phyloP scores from a whole-genome alignment of 2,113 vertebrate species.

The Phyllostomus discolor region DNA sequence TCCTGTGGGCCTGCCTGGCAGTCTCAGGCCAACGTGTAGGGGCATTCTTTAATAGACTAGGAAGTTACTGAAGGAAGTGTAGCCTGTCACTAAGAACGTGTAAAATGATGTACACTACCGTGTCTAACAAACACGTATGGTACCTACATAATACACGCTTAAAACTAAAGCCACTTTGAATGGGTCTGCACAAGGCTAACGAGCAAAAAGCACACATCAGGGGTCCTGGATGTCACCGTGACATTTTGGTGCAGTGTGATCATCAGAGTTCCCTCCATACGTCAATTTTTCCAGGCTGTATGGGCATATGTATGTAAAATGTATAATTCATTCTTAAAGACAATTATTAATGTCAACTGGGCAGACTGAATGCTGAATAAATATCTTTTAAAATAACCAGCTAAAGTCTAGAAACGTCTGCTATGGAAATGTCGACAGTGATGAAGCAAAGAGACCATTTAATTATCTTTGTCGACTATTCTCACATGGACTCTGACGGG shows the following conservation, averaged over 20 bases:
- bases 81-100: not conserved
- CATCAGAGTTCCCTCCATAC: too few relatives aligned
- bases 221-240: rapidly evolving
- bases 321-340: not conserved
- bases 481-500: not conserved
- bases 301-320: not conserved
- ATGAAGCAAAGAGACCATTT: not conserved
- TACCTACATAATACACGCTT: too few relatives aligned
- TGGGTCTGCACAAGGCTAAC: not conserved
- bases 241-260: rapidly evolving
- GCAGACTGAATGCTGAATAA: not conserved
- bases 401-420: not conserved
- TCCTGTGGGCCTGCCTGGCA: not conserved
- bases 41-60: not conserved
- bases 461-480: not conserved
- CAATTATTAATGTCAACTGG: not conserved
- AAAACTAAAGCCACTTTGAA: not conserved
- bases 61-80: not conserved
- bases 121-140: not conserved
- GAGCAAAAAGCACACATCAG: not conserved
- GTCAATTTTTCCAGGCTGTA: not conserved
- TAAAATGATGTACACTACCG: not conserved
- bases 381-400: not conserved
- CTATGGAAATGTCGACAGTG: not conserved
- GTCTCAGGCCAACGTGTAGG: not conserved